Conservation (phyloP, 2,888 invertebrate genomes). For the Tetropium fuscum region DNA sequence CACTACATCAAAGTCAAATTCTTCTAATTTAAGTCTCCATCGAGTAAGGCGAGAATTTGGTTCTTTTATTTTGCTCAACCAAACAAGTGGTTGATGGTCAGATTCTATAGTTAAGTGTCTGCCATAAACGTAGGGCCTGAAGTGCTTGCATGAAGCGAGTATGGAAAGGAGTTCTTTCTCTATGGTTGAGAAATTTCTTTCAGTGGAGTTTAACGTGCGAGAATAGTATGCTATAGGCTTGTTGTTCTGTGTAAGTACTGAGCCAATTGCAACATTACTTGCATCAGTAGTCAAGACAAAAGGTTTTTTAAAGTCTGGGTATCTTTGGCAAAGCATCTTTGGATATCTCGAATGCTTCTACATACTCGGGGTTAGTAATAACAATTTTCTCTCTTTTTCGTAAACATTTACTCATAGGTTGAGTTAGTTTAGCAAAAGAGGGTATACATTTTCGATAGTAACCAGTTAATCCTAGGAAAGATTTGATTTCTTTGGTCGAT, state of each 20-base stretch:
- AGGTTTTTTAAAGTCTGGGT: background rate
- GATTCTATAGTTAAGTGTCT: background rate
- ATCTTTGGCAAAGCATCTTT: background rate
- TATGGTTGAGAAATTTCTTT: background rate
- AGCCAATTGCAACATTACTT: background rate
- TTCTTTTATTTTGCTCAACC: background rate
- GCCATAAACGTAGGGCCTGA: background rate
- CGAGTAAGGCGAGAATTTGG: background rate
- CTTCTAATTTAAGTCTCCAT: too few relatives aligned
- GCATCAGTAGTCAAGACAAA: background rate
- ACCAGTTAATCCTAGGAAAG: conserved; percentile 40
- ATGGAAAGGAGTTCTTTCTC: background rate
- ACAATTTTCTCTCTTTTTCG: conserved; percentile 31
- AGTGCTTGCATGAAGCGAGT: background rate
- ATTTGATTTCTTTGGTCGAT: conserved; percentile 42
- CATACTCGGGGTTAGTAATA: conserved; percentile 23
- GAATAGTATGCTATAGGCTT: background rate
- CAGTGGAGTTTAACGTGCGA: background rate
- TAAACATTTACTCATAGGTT: conserved; percentile 34
- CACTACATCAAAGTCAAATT: too few relatives aligned
- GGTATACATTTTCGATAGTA: conserved; percentile 39
- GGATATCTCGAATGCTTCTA: background rate
- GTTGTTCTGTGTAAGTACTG: background rate
- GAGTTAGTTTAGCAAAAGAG: conserved; percentile 35
- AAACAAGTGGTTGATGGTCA: background rate